A percentile compares a stretch with the other conserved stretches of the same genome.
Conservation (phyloP, 2,888 invertebrate species). For the Volucella zonaria region DNA sequence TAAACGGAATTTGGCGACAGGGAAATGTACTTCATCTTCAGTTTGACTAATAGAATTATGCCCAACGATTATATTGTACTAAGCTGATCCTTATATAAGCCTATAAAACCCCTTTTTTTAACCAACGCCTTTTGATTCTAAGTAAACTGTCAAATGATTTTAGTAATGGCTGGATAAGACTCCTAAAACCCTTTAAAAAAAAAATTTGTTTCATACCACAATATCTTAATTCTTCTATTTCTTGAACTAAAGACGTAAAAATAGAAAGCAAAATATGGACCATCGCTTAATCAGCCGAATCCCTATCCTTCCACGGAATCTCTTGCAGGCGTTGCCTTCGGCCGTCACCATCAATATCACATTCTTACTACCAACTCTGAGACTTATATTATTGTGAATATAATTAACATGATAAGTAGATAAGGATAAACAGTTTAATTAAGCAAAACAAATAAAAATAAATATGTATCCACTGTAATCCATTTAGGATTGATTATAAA, state of each 20-base stretch:
- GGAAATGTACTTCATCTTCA: no score
- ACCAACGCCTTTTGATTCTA: background rate
- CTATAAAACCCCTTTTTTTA: no score
- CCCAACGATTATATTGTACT: no score
- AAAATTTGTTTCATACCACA: slow-evolving; percentile 49
- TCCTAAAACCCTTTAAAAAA: background rate
- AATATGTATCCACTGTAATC: slow-evolving; percentile 57
- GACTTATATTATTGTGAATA: slow-evolving; percentile 70
- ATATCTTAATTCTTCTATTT: slow-evolving; percentile 19
- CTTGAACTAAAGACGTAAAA: background rate
- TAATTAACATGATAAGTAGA: slow-evolving; percentile 67
- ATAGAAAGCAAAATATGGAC: slow-evolving; percentile 4
- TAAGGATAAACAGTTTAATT: slow-evolving; percentile 22
- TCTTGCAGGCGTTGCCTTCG: background rate
- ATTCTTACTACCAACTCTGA: slow-evolving; percentile 54
- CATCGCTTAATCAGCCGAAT: slow-evolving; percentile 26
- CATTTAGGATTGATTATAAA: slow-evolving; percentile 28
- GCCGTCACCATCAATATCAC: background rate
- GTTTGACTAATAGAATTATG: no score
- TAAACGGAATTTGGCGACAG: no score
- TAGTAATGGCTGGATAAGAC: background rate
- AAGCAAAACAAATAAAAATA: slow-evolving; percentile 22
- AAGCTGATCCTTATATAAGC: no score
- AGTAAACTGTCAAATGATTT: no score
- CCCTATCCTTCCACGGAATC: slow-evolving; percentile 18